Evolutionary conservation across 2,113 vertebrate genomes (phyloP).

Genomic region (Paralichthys olivaceus): DNA sequence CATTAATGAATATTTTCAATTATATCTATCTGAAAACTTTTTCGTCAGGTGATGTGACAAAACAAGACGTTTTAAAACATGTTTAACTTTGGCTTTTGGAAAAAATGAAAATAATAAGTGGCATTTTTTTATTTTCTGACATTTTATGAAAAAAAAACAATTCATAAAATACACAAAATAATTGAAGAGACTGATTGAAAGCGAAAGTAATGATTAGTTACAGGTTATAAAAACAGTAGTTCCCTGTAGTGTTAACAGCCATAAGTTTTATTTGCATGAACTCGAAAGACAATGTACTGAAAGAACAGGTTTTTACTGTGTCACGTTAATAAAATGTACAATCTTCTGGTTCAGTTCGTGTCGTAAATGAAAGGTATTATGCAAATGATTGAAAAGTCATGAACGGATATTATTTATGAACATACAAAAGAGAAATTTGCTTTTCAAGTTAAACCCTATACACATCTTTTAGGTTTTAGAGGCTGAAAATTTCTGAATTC

Average conservation of each 20-base stretch:
- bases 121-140: not conserved
- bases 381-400: not conserved
- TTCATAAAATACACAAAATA: not conserved
- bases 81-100: not conserved
- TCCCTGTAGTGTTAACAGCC: too few species aligned
- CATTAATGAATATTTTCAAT: too few species aligned
- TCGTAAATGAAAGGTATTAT: not conserved
- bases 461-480: not conserved
- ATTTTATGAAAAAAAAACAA: not conserved
- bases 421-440: not conserved
- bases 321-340: not conserved
- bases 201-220: not conserved
- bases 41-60: too few species aligned
- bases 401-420: not conserved
- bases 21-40: too few species aligned
- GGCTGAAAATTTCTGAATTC: not conserved
- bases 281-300: not conserved
- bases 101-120: not conserved
- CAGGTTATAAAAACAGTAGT: constrained; percentile 8
- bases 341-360: not conserved
- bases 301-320: not conserved
- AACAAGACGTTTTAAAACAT: too few species aligned
- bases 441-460: not conserved
- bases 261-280: constrained; percentile 16
- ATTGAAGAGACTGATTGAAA: not conserved